Conservation (phyloP, 2,797 vertebrate genomes). For the Acrossocheilus wenchowensis region DNA sequence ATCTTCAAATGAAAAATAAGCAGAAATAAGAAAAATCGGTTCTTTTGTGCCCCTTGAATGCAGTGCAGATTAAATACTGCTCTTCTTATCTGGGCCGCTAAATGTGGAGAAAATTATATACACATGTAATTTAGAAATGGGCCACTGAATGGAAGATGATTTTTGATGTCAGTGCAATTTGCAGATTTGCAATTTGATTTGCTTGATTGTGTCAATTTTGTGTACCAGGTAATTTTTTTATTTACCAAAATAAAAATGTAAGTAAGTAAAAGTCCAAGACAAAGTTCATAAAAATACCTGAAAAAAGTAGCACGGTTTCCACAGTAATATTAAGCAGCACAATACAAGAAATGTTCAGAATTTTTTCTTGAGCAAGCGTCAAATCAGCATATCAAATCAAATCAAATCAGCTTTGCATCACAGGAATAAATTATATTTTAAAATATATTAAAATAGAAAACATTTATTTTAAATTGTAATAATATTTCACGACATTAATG, state of each 20-base stretch:
- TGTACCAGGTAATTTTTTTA: background rate
- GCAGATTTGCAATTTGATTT: background rate
- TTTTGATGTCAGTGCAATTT: background rate
- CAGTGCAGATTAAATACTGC: slow-evolving; percentile 25
- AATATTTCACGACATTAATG: background rate
- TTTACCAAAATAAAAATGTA: no score
- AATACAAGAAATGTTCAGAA: background rate
- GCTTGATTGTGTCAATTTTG: background rate
- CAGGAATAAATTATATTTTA: background rate
- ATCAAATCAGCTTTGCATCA: no score
- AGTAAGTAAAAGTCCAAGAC: background rate
- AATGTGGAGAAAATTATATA: background rate
- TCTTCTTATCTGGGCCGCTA: background rate
- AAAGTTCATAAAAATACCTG: background rate
- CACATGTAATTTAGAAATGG: background rate
- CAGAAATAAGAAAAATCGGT: background rate
- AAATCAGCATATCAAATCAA: background rate
- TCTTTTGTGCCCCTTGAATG: background rate
- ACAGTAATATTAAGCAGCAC: background rate
- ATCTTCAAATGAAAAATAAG: slow-evolving; percentile 32
- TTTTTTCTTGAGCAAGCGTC: background rate
- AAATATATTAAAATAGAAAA: background rate
- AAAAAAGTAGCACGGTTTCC: background rate
- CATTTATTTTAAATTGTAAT: background rate
- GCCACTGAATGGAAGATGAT: background rate